Evolutionary conservation across 2,113 vertebrate species (phyloP).

Genomic region (Cardinalis cardinalis): DNA sequence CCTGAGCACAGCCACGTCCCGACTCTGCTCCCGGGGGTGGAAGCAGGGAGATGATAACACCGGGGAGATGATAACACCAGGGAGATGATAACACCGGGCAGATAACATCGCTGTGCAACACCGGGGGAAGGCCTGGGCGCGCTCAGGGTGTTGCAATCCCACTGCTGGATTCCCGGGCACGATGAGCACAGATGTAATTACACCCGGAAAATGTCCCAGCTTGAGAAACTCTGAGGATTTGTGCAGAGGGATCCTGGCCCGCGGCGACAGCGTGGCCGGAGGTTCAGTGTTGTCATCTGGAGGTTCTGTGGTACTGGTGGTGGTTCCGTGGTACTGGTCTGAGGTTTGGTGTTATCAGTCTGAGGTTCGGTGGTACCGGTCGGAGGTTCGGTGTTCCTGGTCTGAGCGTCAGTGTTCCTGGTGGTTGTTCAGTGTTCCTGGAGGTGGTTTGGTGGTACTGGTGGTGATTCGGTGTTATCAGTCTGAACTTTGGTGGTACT

Average conservation of each 20-base stretch:
- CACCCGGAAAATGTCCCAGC: not conserved
- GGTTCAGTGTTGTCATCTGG: not conserved
- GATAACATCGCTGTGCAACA: not conserved
- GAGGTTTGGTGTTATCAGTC: not conserved
- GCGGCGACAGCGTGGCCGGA: fast-evolving
- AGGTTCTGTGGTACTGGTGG: not conserved
- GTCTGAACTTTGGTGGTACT: too few species aligned
- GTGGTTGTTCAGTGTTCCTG: too few species aligned
- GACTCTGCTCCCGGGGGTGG: not conserved
- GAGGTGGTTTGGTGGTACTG: too few species aligned
- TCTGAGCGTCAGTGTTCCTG: too few species aligned
- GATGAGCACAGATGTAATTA: not conserved
- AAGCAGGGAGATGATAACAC: not conserved
- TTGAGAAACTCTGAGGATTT: not conserved
- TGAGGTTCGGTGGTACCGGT: too few species aligned
- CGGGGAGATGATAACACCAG: not conserved
- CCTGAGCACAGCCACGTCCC: not conserved
- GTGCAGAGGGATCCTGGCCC: fast-evolving
- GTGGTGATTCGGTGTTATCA: too few species aligned
- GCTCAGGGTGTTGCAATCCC: not conserved
- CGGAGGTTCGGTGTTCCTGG: too few species aligned
- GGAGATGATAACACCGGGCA: not conserved
- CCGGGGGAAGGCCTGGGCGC: not conserved
- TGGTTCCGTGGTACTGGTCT: too few species aligned
- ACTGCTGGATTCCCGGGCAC: not conserved